Base-by-base conservation (phyloP, 2,888 invertebrate genomes). In the Drosophila ezoana region DNA sequence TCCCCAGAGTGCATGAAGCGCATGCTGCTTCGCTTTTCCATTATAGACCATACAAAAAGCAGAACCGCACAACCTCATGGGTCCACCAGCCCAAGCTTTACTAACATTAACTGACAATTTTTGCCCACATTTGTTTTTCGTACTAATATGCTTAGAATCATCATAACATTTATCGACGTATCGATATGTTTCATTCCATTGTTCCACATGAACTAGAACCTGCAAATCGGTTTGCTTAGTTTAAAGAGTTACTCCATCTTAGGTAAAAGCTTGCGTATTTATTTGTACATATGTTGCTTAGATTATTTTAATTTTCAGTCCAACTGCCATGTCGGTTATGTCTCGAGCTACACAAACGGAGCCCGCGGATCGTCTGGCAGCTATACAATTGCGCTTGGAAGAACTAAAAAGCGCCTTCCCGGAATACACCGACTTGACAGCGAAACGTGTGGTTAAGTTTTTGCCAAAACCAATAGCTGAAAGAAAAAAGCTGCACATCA, bases 1-100 rank as follows among this genome's bases (percentile, higher is more conserved):
- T 37, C 28, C n/a, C 56, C 54, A 11, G 51, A 23, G 43, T 51
- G 16, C 14, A 38, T 45, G 41, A 52, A 49, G 37, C 44, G 41
- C 9, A 71, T 38, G 41, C 47, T 35, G 45, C 67, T 72, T 8
- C 9, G 64, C 16, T n/a, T 69, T 23, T 62, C 65, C 76, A 81
- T 57, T 20, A 32, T 52, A 45, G 53, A 20, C 37, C 52, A 23
- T 5, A 41, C 4, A 33, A 54, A 2, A 32, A 9, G 0, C 11
- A 35, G 4, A 20, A 9, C 11, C 18, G 9, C 18, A 43, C 32
- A 38, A 40, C 38, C 56, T 63, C 37, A 49, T 47, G 18, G 20
- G 11, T 3, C 33, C 38, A 38, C 47, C 10, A 47, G 23, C 16
- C 47, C 45, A 32, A 23, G 9, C 16, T 9, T 13, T 10, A 8